Base-by-base conservation (phyloP, 1,140 invertebrate species). In the Panulirus ornatus region DNA sequence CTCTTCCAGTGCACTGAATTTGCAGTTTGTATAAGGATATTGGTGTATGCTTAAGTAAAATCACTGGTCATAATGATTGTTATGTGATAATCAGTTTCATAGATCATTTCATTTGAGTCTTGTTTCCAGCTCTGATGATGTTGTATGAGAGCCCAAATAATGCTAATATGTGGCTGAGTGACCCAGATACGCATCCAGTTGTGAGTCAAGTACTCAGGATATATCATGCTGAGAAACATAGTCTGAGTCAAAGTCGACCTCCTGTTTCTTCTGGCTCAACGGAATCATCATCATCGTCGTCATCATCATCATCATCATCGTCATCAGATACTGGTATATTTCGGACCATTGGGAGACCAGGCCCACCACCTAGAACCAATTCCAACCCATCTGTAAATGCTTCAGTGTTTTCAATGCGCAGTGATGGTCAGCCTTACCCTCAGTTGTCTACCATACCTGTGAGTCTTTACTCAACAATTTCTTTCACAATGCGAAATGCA, bases 171-270 rank as follows among this genome's bases (percentile, higher is more conserved):
- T 96, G 96, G 96, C 94, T 96, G 36, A 95, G 95, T 91, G 96
- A 96, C 93, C 94, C 95, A 0, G 95, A 96, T 86, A 95, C 95
- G 27, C 95, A 95, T 30, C 95, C 95, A 19, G 94, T 96, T 27
- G 93, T 96, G 9, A 95, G 94, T 91, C 95, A 96, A 93, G 95
- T 96, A 42, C 95, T 96, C 85, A 94, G 95, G 71, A 96, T 95
- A 47, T 96, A 96, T 93, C 95, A 96, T 92, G 94, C 95, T 2
- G 96, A 96, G 92, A 96, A 96, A 93, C 94, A 96, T 92, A 81
- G 82, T 51, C 73, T 90, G 16, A 76, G 66, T 34, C 82, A 73
- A n/a, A 71, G 36, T 66, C 73, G 71, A 51, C 36, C 47, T 30
- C 54, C 47, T 51, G 47, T 47, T 27, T 40, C 79, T 44, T 38